Conservation (phyloP, 2,888 invertebrate genomes). For the Hypena proboscidalis region DNA sequence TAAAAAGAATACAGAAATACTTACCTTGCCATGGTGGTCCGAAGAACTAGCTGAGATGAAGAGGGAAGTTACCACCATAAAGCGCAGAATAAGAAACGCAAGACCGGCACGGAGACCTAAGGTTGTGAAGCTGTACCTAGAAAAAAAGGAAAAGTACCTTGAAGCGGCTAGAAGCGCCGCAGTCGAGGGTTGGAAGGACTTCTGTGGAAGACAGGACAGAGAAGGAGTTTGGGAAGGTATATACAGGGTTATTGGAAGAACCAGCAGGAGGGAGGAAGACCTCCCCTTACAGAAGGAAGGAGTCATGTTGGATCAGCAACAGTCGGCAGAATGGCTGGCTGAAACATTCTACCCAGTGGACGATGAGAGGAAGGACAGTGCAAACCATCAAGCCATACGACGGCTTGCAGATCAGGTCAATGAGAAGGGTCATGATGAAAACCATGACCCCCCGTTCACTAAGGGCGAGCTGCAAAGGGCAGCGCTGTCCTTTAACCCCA, state of each 20-base stretch:
- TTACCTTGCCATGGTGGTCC: constrained; percentile 33
- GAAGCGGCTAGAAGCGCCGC: constrained; percentile 3
- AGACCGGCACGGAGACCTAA: constrained; percentile 9
- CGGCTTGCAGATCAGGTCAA: background rate
- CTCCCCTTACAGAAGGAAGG: background rate
- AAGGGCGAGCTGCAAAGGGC: too few species aligned
- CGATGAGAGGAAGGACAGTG: background rate
- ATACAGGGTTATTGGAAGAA: constrained; percentile 1
- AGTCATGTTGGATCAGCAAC: constrained; percentile 3
- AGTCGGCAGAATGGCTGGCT: constrained; percentile 11
- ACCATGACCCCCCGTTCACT: too few species aligned
- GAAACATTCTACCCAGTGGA: constrained; percentile 1
- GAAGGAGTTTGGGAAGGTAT: constrained; percentile 15
- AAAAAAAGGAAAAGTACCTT: constrained; percentile 20
- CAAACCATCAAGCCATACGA: background rate
- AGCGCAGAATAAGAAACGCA: constrained; percentile 20
- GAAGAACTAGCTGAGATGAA: constrained; percentile 18
- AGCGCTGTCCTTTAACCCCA: too few species aligned
- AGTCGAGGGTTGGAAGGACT: constrained; percentile 23
- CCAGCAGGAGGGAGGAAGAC: background rate
- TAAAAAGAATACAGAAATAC: constrained; percentile 2
- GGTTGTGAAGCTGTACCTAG: constrained; percentile 18
- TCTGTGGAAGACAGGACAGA: constrained; percentile 24
- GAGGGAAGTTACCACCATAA: constrained; percentile 15
- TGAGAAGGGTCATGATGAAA: too few species aligned